Conservation (phyloP, 2,113 vertebrate species). For the Girardinichthys multiradiatus region DNA sequence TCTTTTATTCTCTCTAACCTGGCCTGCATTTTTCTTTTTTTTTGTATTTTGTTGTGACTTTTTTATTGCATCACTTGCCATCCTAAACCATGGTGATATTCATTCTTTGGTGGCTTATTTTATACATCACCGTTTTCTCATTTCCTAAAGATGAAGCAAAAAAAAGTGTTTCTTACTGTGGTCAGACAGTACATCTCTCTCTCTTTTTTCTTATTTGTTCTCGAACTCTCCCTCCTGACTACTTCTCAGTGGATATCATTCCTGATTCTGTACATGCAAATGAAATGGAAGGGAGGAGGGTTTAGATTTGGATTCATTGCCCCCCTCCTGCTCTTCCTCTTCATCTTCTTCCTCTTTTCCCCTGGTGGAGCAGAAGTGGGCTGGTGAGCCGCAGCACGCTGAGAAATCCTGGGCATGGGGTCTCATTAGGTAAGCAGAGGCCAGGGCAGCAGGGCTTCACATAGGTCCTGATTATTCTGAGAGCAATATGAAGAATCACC, state of each 20-base stretch:
- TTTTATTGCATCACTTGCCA: conserved; percentile 57
- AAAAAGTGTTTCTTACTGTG: conserved; percentile 43
- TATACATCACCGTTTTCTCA: conserved; percentile 61
- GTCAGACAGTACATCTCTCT: conserved; percentile 47
- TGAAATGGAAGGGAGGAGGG: conserved; percentile 51
- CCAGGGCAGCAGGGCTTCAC: conserved; percentile 68
- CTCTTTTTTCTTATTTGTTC: conserved; percentile 41
- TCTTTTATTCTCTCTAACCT: conserved; percentile 28
- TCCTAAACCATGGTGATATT: conserved; percentile 26
- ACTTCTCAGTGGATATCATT: conserved; percentile 64
- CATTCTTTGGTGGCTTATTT: conserved; percentile 68
- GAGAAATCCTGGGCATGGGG: conserved; percentile 73
- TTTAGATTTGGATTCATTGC: conserved; percentile 46
- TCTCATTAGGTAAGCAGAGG: conserved; percentile 83
- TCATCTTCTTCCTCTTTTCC: conserved; percentile 57
- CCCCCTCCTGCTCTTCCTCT: conserved; percentile 38
- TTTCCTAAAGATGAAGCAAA: conserved; percentile 51
- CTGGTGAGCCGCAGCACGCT: conserved; percentile 59
- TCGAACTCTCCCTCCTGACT: conserved; percentile 58
- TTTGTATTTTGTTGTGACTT: too few relatives aligned
- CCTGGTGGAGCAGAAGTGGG: conserved; percentile 62
- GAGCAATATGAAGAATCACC: conserved; percentile 61
- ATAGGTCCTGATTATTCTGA: conserved; percentile 72
- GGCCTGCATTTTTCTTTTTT: conserved; percentile 14
- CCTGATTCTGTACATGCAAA: conserved; percentile 74